Evolutionary conservation across 2,797 vertebrate genomes (phyloP).

Genomic region (Pseudomugil tenellus): DNA sequence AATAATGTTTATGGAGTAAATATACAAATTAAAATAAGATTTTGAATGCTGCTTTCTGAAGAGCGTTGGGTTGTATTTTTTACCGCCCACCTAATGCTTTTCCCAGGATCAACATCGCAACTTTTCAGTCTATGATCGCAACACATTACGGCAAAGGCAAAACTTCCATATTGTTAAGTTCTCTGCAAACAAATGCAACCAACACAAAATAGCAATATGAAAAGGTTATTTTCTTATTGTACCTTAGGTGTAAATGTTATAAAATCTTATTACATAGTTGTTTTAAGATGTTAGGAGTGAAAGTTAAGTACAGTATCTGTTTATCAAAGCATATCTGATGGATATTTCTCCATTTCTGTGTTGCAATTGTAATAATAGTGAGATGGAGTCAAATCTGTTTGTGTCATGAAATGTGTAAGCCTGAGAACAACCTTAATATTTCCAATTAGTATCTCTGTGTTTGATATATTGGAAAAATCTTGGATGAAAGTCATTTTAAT

Average conservation of each 20-base stretch:
- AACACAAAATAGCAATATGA: conserved; percentile 21
- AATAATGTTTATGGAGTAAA: conserved; percentile 99
- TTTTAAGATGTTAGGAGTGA: conserved; percentile 28
- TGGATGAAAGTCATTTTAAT: conserved; percentile 69
- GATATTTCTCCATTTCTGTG: conserved; percentile 13
- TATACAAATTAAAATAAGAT: conserved; percentile 98
- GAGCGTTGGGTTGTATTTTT: conserved; percentile 81
- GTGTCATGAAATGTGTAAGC: conserved; percentile 19
- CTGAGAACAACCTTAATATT: conserved; percentile 47
- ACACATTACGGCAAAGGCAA: conserved; percentile 12
- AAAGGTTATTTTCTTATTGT: too few species aligned
- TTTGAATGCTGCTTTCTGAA: conserved; percentile 97
- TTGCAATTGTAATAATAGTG: conserved; percentile 16
- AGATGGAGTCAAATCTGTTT: conserved; percentile 22
- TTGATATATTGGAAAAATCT: conserved; percentile 58
- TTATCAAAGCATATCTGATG: conserved; percentile 4
- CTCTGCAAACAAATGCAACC: conserved; percentile 10
- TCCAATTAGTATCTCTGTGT: conserved; percentile 59
- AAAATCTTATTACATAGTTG: conserved; percentile 4
- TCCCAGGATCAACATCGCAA: conserved; percentile 1
- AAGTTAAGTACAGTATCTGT: neutral
- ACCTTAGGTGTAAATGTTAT: neutral
- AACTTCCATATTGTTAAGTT: conserved; percentile 1
- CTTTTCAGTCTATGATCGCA: too few species aligned
- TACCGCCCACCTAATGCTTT: conserved; percentile 43